Base-by-base conservation (phyloP, 2,797 vertebrate genomes). In the Acropternis orthonyx region DNA sequence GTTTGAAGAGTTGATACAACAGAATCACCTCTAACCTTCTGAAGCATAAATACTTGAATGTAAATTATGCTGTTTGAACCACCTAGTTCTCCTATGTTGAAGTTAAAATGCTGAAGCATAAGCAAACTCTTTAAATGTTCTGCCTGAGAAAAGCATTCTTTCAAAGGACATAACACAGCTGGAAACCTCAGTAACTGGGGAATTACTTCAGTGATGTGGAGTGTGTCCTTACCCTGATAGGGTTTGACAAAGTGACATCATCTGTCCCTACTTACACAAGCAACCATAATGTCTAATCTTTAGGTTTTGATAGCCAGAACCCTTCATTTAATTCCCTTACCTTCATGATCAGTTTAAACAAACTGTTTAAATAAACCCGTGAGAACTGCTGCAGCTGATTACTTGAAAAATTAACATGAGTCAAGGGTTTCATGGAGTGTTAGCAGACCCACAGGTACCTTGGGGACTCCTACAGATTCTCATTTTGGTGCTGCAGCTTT, bases 371-470 rank as follows among this genome's bases (percentile, higher is more conserved):
- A 79, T 28, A 92, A 69, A 73, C 8, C 27, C 1, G 0, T 88
- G 93, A 88, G 89, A 94, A 83, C 14, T 55, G 22, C 54, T 88
- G 72, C 85, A 93, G 85, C 65, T 84, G 88, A 39, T 78, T 22
- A 32, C 32, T n/a, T 48, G 36, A 77, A 75, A 94, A 93, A 66
- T 34, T 10, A 75, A 41, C 54, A 9, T 43, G 39, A 87, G 30
- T 46, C 55, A 84, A 69, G 9, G 14, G 81, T 58, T 92, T 84
- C 10, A 55, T 7, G 24, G 78, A 78, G 19, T 7, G 21, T 17
- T 39, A 61, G 30, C 27, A 72, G 34, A 67, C 24, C 6, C 46
- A 65, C 24, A 55, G 46, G 12, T 3, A 62, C 27, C 41, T 8
- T n/a, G 24, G 21, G 37, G 36, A 44, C 44, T 54, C 12, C 7